phyloP scores from a whole-genome alignment of 2,113 vertebrate genomes.

The Pachyramphus minor region DNA sequence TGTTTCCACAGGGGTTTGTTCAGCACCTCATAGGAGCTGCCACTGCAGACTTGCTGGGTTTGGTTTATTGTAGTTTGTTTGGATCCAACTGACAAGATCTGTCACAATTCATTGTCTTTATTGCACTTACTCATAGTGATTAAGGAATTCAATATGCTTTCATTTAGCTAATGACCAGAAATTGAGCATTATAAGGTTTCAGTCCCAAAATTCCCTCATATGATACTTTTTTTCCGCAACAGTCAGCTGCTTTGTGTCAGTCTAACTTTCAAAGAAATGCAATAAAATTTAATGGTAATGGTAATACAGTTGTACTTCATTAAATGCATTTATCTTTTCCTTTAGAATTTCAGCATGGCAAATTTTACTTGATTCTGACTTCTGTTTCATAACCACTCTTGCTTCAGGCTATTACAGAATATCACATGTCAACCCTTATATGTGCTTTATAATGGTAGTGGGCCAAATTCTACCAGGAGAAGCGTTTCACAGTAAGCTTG shows the following conservation, averaged over 20 bases:
- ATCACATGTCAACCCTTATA: background rate
- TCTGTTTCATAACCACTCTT: background rate
- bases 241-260: background rate
- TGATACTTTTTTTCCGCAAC: background rate
- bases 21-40: background rate
- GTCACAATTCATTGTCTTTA: constrained; percentile 5
- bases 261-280: background rate
- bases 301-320: constrained; percentile 7
- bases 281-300: background rate
- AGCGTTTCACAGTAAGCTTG: background rate
- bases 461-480: background rate
- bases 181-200: constrained; percentile 25
- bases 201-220: background rate
- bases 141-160: constrained; percentile 15
- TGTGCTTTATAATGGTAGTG: background rate
- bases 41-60: background rate
- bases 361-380: background rate
- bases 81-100: background rate
- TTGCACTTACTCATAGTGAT: background rate
- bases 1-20: background rate
- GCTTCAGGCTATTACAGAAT: background rate
- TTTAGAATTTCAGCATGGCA: background rate
- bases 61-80: background rate
- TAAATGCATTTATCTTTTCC: background rate
- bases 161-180: constrained; percentile 47